Evolutionary conservation across 2,113 vertebrate genomes (phyloP), one percentile per base, ranked within the genome.

Genomic region (Phocoena sinus): DNA sequence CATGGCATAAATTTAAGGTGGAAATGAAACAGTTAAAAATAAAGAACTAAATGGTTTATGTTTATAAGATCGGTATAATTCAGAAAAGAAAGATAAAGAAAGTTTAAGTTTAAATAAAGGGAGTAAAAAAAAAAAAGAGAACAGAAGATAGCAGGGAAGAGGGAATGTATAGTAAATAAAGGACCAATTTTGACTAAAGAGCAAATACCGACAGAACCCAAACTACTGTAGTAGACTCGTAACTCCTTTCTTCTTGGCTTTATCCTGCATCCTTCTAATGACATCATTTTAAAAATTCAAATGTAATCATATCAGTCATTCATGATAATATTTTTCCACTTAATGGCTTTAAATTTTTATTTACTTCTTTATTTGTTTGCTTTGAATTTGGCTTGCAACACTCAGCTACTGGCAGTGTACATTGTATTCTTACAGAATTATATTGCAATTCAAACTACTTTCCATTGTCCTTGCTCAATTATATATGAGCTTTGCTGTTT

Each of bases 141-240:
- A 62, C 26, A 92, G 74, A 56, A 63, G 68, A 36, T 56, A 77
- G 44, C 25, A 36, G 6, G 17, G 18, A 36, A n/a, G 18, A 31
- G 13, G 23, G 41, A 60, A 18, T 8, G 23, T n/a, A 33, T 1
- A 47, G 33, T 17, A n/a, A 77, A 12, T 14, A 38, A 65, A 63
- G 5, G 58, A 8, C 18, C 18, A 26, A 0, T 60, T 11, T 38
- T 85, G 62, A 18, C 15, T 25, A 14, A 38, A 56, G 38, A 17
- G 3, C 26, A 47, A 20, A 14, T 18, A 9, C 38, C 41, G 23
- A 1, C 4, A 63, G 50, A 44, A 12, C 10, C n/a, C 21, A n/a
- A 6, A 8, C 10, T 25, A 15, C 1, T 13, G 4, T 2, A 5
- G 18, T 0, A 28, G 14, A 28, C 83, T 36, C 11, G 0, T 14